Conservation (phyloP, 2,113 vertebrate genomes). For the Amphiprion ocellaris region DNA sequence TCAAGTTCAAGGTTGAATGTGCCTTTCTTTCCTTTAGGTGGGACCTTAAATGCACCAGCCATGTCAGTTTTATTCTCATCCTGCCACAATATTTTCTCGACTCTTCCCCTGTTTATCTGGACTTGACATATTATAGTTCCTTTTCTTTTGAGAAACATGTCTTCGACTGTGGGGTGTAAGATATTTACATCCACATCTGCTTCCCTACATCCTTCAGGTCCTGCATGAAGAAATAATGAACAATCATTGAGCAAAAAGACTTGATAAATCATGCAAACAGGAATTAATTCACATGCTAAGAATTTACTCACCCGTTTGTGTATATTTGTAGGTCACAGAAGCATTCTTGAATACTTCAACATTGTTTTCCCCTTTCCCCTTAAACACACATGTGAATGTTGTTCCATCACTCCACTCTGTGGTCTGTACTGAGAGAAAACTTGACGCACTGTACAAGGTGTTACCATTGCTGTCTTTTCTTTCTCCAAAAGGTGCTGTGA, state of each 20-base stretch:
- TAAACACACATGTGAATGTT: slow-evolving; percentile 62
- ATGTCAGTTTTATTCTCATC: rapidly evolving
- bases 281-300: too few relatives aligned
- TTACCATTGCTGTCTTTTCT: rapidly evolving
- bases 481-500: not conserved
- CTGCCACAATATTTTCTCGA: slow-evolving; percentile 1
- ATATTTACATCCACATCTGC: not conserved
- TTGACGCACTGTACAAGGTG: slow-evolving; percentile 39
- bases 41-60: rapidly evolving
- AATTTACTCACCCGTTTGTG: slow-evolving; percentile 17
- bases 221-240: not conserved
- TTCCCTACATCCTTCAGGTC: rapidly evolving
- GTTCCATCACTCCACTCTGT: rapidly evolving
- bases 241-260: not conserved
- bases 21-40: rapidly evolving
- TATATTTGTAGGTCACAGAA: not conserved
- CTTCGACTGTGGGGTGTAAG: not conserved
- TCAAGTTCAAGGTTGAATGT: rapidly evolving
- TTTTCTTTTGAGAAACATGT: not conserved
- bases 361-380: not conserved
- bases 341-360: rapidly evolving
- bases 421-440: slow-evolving; percentile 48
- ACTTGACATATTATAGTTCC: slow-evolving; percentile 37
- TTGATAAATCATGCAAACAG: too few relatives aligned
- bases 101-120: rapidly evolving